These are phyloP conservation scores for Magallana nippona DNA, from an alignment of 2,888 invertebrate species.

Conservation along the genomic window DNA sequence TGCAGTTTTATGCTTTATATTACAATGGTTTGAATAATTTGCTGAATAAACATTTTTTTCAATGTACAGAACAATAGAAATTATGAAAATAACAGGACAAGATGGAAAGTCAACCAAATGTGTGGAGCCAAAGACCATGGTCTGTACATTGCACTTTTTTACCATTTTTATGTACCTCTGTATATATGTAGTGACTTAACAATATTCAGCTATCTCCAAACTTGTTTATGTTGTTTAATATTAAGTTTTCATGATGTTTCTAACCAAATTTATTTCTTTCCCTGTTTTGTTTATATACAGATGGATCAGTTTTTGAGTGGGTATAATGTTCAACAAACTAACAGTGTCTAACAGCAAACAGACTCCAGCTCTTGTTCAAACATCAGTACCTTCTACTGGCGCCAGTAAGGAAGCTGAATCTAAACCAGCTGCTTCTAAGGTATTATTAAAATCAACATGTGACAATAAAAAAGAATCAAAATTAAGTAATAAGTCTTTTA, in stretches of 20 bases:
- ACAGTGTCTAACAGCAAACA: background rate
- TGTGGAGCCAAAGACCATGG: constrained; percentile 61
- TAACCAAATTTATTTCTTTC: background rate
- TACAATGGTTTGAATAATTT: too few relatives aligned
- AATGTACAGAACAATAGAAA: constrained; percentile 68
- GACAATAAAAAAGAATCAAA: too few relatives aligned
- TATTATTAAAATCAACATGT: background rate
- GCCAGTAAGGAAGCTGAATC: constrained; percentile 1
- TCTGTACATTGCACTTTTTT: constrained; percentile 40
- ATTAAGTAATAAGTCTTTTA: too few relatives aligned
- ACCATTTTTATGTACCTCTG: too few relatives aligned
- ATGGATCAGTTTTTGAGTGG: constrained; percentile 85
- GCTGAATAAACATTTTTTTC: background rate
- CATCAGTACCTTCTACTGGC: constrained; percentile 23
- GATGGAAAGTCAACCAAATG: constrained; percentile 55
- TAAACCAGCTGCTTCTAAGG: background rate
- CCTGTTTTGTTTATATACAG: constrained; percentile 56
- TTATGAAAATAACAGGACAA: constrained; percentile 64
- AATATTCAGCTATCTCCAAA: too few relatives aligned
- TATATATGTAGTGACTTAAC: background rate
- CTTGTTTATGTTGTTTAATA: too few relatives aligned
- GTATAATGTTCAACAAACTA: constrained; percentile 81
- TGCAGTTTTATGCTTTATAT: too few relatives aligned
- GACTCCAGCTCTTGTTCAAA: background rate
- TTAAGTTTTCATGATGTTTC: background rate